Conservation (phyloP, 2,888 invertebrate genomes). For the Cryptus viduatorius region DNA sequence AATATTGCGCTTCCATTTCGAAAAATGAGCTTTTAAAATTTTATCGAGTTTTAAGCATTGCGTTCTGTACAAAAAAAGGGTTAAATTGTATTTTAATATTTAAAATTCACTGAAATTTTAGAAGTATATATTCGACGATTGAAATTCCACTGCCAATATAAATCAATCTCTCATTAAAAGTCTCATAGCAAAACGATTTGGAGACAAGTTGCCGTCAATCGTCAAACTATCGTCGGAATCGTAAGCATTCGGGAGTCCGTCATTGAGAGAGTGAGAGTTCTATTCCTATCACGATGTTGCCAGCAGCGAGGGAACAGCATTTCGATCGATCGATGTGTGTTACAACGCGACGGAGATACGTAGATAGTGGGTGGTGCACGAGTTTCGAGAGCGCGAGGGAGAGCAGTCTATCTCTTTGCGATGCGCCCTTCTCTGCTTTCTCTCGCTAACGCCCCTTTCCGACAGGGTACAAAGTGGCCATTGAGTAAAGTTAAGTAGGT, state of each 20-base stretch:
- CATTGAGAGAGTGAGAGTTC: slow-evolving; percentile 26
- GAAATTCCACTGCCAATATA: background rate
- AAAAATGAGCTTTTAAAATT: no score
- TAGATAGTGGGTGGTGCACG: slow-evolving; percentile 23
- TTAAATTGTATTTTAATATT: no score
- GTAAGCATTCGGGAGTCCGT: slow-evolving; percentile 58
- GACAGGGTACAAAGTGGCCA: slow-evolving; percentile 64
- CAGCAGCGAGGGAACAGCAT: slow-evolving; percentile 23
- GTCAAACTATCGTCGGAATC: slow-evolving; percentile 56
- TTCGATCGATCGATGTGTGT: slow-evolving; percentile 64
- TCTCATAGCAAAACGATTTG: slow-evolving; percentile 5
- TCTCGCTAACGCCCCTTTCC: slow-evolving; percentile 41
- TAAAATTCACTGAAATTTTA: no score
- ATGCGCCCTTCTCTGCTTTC: slow-evolving; percentile 27
- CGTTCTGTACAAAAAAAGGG: no score
- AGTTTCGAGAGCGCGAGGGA: slow-evolving; percentile 38
- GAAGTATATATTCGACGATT: background rate
- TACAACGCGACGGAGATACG: slow-evolving; percentile 60
- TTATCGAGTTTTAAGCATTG: no score
- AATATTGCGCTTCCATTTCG: no score
- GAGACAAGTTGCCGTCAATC: slow-evolving; percentile 53
- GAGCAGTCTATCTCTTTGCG: slow-evolving; percentile 43
- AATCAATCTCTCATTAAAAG: background rate
- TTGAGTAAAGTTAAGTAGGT: slow-evolving; percentile 68
- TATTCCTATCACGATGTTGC: slow-evolving; percentile 57